Evolutionary conservation across 2,888 invertebrate species (phyloP).

Genomic region (Platycheirus rosarum): DNA sequence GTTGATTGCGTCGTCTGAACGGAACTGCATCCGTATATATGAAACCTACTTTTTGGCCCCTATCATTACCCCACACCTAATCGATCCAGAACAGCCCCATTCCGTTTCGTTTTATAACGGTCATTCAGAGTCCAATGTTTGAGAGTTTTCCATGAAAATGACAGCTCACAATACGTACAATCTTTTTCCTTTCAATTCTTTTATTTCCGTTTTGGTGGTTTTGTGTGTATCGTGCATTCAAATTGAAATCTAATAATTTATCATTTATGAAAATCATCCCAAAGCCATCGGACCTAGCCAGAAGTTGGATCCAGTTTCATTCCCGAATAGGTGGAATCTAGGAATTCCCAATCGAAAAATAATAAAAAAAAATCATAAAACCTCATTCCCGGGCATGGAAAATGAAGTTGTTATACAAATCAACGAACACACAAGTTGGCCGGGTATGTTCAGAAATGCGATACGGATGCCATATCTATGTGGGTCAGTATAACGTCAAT

Average conservation of each 20-base stretch:
- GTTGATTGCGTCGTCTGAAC: constrained; percentile 59
- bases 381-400: constrained; percentile 7
- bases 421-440: constrained; percentile 54
- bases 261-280: constrained; percentile 69
- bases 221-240: constrained; percentile 57
- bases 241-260: constrained; percentile 74
- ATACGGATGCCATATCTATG: constrained; percentile 72
- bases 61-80: neutral
- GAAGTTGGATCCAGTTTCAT: neutral
- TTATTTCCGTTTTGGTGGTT: constrained; percentile 34
- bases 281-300: neutral
- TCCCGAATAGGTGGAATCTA: neutral
- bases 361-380: neutral
- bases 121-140: constrained; percentile 29
- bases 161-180: constrained; percentile 28
- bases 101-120: constrained; percentile 20
- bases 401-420: constrained; percentile 71
- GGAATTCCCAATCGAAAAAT: constrained; percentile 32
- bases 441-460: constrained; percentile 36
- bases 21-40: constrained; percentile 50
- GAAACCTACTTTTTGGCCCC: constrained; percentile 19
- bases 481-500: constrained; percentile 75
- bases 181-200: constrained; percentile 19
- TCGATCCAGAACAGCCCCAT: neutral
- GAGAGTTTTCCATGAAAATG: constrained; percentile 56